Percentiles rank a stretch among this genome's conserved stretches.
Evolutionary conservation across 2,797 vertebrate genomes (phyloP).

Genomic region (Strix occidentalis): DNA sequence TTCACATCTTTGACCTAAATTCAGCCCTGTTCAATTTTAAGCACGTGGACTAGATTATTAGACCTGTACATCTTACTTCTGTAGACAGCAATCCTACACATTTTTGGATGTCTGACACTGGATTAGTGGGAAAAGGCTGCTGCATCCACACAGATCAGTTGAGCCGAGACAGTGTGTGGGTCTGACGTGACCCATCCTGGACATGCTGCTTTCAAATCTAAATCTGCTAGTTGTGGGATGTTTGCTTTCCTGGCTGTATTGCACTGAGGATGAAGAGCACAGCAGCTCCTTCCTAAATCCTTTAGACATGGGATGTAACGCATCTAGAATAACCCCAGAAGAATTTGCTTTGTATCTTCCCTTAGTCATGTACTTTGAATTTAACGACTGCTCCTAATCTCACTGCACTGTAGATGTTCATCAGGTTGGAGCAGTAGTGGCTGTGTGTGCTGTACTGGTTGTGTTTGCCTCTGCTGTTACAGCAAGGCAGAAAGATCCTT

Average conservation of each 20-base stretch:
- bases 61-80: neutral
- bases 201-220: neutral
- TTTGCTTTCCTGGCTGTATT: neutral
- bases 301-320: fast-evolving
- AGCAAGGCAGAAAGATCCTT: neutral
- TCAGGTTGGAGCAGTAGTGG: neutral
- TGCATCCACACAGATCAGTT: neutral
- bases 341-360: neutral
- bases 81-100: fast-evolving
- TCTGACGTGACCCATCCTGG: neutral
- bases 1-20: neutral
- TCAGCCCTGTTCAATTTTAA: neutral
- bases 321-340: neutral
- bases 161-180: fast-evolving
- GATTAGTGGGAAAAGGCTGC: neutral
- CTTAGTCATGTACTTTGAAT: neutral
- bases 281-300: neutral
- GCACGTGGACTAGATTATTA: fast-evolving
- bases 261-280: neutral
- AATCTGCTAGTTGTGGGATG: neutral
- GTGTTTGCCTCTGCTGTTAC: neutral
- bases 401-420: fast-evolving
- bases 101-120: neutral
- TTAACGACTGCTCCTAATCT: neutral
- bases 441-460: neutral